These are phyloP conservation scores for Tringa solitaria DNA, from an alignment of 2,113 vertebrate genomes.

Conservation along the genomic window DNA sequence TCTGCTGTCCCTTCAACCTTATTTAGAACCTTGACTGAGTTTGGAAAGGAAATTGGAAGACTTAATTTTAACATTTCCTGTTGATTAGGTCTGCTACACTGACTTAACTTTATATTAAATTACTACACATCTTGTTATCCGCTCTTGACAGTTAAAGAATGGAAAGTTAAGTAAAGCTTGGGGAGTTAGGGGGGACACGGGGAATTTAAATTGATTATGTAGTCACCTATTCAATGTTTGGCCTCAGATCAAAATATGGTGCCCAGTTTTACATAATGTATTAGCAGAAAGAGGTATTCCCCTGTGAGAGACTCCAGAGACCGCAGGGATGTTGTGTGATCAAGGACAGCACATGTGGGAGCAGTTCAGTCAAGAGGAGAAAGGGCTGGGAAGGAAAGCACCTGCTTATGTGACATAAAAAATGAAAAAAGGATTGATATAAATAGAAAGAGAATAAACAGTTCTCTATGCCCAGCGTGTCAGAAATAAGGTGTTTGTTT, in stretches of 20 bases:
- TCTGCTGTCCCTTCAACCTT: neutral
- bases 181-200: accelerated
- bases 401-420: neutral
- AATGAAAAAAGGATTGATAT: neutral
- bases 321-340: neutral
- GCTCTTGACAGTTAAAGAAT: neutral
- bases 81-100: neutral
- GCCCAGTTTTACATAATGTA: neutral
- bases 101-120: neutral
- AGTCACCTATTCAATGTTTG: neutral
- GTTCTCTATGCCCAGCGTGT: neutral
- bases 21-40: neutral
- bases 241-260: neutral
- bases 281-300: neutral
- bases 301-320: neutral
- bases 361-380: neutral
- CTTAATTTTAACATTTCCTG: neutral
- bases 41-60: neutral
- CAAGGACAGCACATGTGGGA: neutral
- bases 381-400: neutral
- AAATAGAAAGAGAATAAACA: neutral
- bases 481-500: neutral
- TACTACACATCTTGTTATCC: neutral
- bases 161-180: neutral
- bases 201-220: neutral